Conservation (phyloP, 2,888 invertebrate species). For the Macroteleia sp. region DNA sequence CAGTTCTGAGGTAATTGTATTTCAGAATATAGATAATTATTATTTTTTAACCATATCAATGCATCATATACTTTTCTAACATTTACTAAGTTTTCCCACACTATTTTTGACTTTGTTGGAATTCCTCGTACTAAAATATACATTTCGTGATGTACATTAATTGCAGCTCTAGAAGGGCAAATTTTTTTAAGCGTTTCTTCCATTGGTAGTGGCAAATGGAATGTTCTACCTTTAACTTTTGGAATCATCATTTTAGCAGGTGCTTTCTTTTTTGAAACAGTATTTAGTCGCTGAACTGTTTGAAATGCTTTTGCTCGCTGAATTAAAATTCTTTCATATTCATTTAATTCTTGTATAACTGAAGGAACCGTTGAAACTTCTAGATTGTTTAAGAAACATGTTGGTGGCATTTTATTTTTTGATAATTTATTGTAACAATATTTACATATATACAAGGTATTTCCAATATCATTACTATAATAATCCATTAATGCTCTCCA, state of each 20-base stretch:
- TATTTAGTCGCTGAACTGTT: constrained; percentile 71
- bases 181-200: constrained; percentile 71
- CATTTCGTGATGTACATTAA: constrained; percentile 68
- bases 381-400: constrained; percentile 71
- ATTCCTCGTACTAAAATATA: constrained; percentile 66
- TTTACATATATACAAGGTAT: neutral
- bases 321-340: constrained; percentile 70
- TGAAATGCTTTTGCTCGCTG: constrained; percentile 79
- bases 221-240: constrained; percentile 53
- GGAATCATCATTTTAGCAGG: constrained; percentile 64
- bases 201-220: constrained; percentile 75
- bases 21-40: too few species aligned
- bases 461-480: neutral
- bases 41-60: too few species aligned
- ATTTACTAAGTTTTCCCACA: too few species aligned
- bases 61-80: too few species aligned
- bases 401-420: constrained; percentile 66
- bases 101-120: too few species aligned
- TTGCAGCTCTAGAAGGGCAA: constrained; percentile 10
- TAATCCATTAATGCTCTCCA: constrained; percentile 1
- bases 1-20: too few species aligned
- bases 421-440: constrained; percentile 52
- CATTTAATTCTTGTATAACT: constrained; percentile 66
- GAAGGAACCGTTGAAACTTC: too few species aligned
- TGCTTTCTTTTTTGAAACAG: constrained; percentile 69